Base-by-base conservation (phyloP, 2,113 vertebrate genomes). In the Ramphastos sulfuratus region DNA sequence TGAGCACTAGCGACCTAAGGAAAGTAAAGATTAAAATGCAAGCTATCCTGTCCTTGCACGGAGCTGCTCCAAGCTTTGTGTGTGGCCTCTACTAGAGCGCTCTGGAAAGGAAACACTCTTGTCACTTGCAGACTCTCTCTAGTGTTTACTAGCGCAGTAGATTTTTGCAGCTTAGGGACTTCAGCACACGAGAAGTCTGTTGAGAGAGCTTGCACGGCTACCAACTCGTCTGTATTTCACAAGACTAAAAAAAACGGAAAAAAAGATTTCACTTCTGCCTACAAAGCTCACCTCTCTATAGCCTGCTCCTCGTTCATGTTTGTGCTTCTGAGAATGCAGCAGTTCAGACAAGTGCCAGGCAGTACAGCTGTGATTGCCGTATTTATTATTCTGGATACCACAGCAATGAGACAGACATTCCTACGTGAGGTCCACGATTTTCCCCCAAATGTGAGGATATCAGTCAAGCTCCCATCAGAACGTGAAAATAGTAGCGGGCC, bases 361-460 rank as follows among this genome's bases (percentile, higher is more conserved):
- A 24, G 76, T 79, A 31, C 42, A 82, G 88, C 82, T 82, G 87
- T 23, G 5, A 78, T n/a, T 44, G 82, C 78, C 33, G 42, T 48
- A n/a, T 85, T 94, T 94, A 63, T 83, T 91, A 85, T 81, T 95
- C 94, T 39, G 63, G 82, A 92, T 91, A 83, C 91, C 95, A 83
- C 93, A 90, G 85, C 82, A 65, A 65, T 94, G 95, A 95, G 79
- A 42, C 93, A 86, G 69, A 91, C 93, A 94, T 91, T 92, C 93
- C 85, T 71, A 23, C 74, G 79, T 20, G 73, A 94, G 79, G 35
- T 87, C 87, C 78, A 46, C 58, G 58, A 86, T 92, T 91, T 94
- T 33, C 76, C 85, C 91, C 87, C 31, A 82, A 95, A 96, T 75
- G 73, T 39, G 95, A 82, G 69, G 82, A 18, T 92, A 61, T 85